Evolutionary conservation across 2,888 invertebrate species (phyloP), one percentile per base, ranked within the genome.

Genomic region (Amiota mariae): DNA sequence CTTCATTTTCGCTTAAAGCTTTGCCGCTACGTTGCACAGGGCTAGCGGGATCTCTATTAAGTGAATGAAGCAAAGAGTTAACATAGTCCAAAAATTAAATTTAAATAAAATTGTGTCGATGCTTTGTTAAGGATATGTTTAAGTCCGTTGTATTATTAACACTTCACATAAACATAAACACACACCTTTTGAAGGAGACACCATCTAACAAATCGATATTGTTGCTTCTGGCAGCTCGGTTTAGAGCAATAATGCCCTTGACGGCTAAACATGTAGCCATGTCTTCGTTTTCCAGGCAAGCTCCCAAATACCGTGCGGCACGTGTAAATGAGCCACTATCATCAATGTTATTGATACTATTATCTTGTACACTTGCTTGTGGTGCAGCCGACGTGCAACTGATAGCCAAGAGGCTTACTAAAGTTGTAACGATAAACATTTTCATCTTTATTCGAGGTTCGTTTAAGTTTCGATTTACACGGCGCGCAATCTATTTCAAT

Each of bases 181-280:
- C 87, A 87, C 90, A 92, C 91, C 91, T 91, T 78, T 92, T 90
- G 79, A 94, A 91, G 74, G 91, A 90, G 73, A 94, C 88, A 74
- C 94, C 94, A 64, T 92, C 91, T 77, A 92, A 74, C 71, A 94
- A 81, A 75, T 92, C 90, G 75, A 94, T 90, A 81, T 91, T 91
- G 79, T 90, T 90, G 79, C 92, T 91, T 76, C 92, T 91, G 63
- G 92, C 90, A 0, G 92, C 92, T 72, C 92, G 91, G 79, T 92
- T 91, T 72, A 93, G 80, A 67, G 91, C 90, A 66, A 91, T 91
- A 76, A 92, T 90, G 51, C 92, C 91, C 88, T 92, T 93, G 68
- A 93, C 91, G 57, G 92, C 91, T 73, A 92, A 85, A 88, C 93
- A 93, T 75, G 91, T 91, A 78, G 91, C 85, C 78, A 92, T 82